Base-by-base conservation (phyloP, 2,113 vertebrate genomes). In the Sylvilagus bachmani region DNA sequence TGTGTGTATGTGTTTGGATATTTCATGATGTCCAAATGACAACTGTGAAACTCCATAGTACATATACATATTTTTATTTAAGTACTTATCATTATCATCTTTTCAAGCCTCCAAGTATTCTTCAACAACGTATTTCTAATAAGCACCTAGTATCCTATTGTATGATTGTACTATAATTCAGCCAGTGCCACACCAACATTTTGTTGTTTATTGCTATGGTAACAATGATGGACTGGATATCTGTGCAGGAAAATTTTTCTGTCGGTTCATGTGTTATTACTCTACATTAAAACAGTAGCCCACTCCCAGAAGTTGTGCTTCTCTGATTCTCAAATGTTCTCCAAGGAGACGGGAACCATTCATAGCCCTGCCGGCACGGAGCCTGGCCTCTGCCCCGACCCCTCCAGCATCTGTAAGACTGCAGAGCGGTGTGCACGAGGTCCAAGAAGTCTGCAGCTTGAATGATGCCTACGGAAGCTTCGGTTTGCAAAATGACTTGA, bases 31-130 rank as follows among this genome's bases (percentile, higher is more conserved):
- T 61, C 77, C 75, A 87, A 85, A 84, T 78, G 44, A 67, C 21
- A 12, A 87, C 19, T 93, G 33, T 81, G 49, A 96, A 95, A 91
- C 78, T 73, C 61, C 27, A 81, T 24, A 77, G 38, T 55, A 58
- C 13, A 38, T 64, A 89, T 27, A 89, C 53, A 10, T 29, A 5
- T 67, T 61, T 95, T 89, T 64, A n/a, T 73, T 90, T 95, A 86
- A 96, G 89, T 67, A 69, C 17, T 89, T 78, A 84, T 91, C 87
- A 91, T 95, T 66, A 83, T 12, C 62, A 29, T 91, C 73, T 93
- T 96, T 85, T 90, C 71, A 92, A 66, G 14, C 80, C 44, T 44
- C 49, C 79, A 94, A 86, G 91, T 77, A 90, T 33, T 31, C 55
- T 73, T 91, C 51, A 75, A 67, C 62, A 85, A 36, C 10, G 31